Evolutionary conservation across 2,888 invertebrate species (phyloP).

Genomic region (Peribatodes rhomboidaria): DNA sequence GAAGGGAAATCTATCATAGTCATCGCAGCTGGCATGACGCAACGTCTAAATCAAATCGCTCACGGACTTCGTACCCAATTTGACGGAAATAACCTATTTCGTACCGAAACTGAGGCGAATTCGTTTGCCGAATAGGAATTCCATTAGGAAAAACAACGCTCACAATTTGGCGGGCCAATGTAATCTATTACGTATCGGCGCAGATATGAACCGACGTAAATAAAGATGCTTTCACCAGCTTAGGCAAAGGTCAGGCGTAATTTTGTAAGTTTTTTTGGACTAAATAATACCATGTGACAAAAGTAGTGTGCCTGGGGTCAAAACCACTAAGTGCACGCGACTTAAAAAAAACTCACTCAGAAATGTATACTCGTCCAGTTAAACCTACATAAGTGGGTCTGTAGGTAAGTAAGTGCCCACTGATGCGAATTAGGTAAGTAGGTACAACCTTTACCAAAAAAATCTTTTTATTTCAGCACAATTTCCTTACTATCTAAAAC

Average conservation of each 20-base stretch:
- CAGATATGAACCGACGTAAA: constrained; percentile 37
- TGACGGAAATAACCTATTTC: constrained; percentile 47
- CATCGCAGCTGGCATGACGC: constrained; percentile 41
- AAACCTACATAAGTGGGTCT: too few relatives aligned
- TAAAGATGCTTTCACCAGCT: constrained; percentile 6
- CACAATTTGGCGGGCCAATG: constrained; percentile 54
- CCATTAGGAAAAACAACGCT: constrained; percentile 69
- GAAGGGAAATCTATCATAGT: constrained; percentile 35
- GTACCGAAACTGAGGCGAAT: constrained; percentile 41
- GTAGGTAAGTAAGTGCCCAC: too few relatives aligned
- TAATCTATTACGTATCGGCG: constrained; percentile 31
- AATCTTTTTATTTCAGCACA: too few relatives aligned
- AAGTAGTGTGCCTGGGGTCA: too few relatives aligned
- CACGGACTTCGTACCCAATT: constrained; percentile 46
- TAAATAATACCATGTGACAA: background rate
- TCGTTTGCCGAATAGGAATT: constrained; percentile 55
- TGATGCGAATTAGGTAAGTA: too few relatives aligned
- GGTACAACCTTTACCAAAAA: too few relatives aligned
- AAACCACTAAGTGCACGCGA: too few relatives aligned
- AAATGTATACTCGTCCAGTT: too few relatives aligned
- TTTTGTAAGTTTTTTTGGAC: background rate
- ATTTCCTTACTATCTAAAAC: too few relatives aligned
- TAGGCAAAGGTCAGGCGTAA: background rate
- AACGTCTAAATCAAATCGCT: constrained; percentile 45
- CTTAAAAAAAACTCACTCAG: too few relatives aligned